Percentiles rank a stretch among this genome's conserved stretches.
phyloP scores from a whole-genome alignment of 2,113 vertebrate species.

The Lepisosteus oculatus region DNA sequence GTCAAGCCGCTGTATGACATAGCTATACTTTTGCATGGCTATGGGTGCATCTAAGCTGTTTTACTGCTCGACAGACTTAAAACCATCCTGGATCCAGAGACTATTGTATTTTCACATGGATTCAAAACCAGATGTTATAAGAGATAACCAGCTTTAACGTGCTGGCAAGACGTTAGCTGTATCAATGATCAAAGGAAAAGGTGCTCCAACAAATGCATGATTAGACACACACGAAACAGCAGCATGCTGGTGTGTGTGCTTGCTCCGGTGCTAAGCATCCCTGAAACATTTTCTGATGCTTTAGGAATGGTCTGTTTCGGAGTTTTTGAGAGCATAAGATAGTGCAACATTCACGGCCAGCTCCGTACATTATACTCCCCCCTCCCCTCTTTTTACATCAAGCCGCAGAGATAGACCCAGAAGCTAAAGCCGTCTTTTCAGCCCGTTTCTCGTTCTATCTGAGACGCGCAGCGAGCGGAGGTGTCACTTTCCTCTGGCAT shows the following conservation, averaged over 20 bases:
- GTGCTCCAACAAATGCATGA: no score
- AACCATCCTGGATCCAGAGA: no score
- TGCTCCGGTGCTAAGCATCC: constrained; percentile 47
- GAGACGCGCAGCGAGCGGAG: constrained; percentile 74
- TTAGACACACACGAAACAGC: constrained; percentile 29
- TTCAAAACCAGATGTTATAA: no score
- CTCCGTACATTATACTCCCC: constrained; percentile 56
- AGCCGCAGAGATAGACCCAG: constrained; percentile 68
- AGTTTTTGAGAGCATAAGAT: constrained; percentile 55
- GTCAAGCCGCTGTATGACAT: no score
- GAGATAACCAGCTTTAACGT: no score
- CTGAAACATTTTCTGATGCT: constrained; percentile 59
- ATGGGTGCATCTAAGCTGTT: no score
- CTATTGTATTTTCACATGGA: no score
- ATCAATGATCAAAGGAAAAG: no score
- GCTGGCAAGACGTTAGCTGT: no score
- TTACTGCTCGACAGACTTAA: no score
- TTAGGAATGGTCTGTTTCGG: constrained; percentile 47
- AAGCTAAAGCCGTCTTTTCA: constrained; percentile 76
- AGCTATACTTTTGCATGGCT: no score
- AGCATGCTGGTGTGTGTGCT: constrained; percentile 32
- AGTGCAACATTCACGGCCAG: constrained; percentile 58
- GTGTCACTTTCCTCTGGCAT: constrained; percentile 78
- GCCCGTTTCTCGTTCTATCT: constrained; percentile 66
- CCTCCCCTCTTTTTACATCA: constrained; percentile 36